These are phyloP conservation scores for Microtus ochrogaster DNA, from an alignment of 2,113 vertebrate species.

Conservation along the genomic window DNA sequence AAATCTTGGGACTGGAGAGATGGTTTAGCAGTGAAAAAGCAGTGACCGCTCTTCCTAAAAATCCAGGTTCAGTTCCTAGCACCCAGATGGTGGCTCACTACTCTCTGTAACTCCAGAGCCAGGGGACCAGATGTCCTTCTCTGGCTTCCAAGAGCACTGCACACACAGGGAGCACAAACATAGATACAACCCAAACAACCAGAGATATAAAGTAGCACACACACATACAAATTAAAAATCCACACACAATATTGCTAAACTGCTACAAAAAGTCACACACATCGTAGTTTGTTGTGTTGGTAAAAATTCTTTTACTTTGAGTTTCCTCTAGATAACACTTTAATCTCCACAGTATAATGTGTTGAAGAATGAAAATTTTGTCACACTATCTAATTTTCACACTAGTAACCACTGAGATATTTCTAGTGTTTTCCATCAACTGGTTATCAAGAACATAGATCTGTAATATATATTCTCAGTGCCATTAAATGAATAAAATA, in stretches of 20 bases:
- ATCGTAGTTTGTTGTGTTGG: neutral
- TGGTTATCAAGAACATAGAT: constrained; percentile 11
- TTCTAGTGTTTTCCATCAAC: constrained; percentile 41
- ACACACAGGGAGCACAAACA: neutral
- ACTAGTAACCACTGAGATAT: constrained; percentile 22
- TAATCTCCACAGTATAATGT: neutral
- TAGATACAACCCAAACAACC: neutral
- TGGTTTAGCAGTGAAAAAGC: neutral
- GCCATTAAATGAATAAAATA: constrained; percentile 29
- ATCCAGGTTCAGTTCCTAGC: neutral
- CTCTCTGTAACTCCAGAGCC: neutral
- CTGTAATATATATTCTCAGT: constrained; percentile 23
- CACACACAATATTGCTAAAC: neutral
- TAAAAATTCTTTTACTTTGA: neutral
- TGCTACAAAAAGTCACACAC: neutral
- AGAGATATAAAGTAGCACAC: neutral
- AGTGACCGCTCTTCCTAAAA: neutral
- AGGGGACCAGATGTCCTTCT: neutral
- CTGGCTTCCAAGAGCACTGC: neutral
- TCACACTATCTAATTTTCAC: constrained; percentile 33
- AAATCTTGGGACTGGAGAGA: neutral
- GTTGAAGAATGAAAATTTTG: constrained; percentile 38
- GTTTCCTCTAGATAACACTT: neutral
- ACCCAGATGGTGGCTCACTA: neutral
- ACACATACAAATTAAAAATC: neutral